A percentile compares a stretch with the other conserved stretches of the same genome.
These are phyloP conservation scores for Eupithecia abbreviata DNA, from an alignment of 2,888 invertebrate species.

Conservation along the genomic window DNA sequence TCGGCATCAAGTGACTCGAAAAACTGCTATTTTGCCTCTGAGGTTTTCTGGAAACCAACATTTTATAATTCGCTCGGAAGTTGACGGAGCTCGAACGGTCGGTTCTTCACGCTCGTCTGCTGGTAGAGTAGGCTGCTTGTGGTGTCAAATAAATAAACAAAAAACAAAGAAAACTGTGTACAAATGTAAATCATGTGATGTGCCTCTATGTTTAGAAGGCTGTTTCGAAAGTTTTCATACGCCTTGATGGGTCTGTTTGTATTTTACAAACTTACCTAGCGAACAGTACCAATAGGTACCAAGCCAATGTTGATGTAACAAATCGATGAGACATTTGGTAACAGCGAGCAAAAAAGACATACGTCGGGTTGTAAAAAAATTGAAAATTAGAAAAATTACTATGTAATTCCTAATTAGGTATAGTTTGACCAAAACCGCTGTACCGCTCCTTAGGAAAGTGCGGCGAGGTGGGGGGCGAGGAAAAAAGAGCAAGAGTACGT, in stretches of 20 bases:
- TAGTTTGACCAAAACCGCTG: no score
- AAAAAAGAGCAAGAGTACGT: no score
- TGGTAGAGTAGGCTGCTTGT: not conserved
- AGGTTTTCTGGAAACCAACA: slow-evolving; percentile 4
- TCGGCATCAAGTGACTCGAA: not conserved
- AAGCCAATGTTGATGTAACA: no score
- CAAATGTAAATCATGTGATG: slow-evolving; percentile 1
- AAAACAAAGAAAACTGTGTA: slow-evolving; percentile 4
- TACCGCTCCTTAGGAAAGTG: no score
- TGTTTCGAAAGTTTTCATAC: slow-evolving; percentile 4
- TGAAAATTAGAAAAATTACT: no score
- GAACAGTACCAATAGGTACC: no score
- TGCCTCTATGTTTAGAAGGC: slow-evolving; percentile 1
- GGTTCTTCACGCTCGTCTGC: not conserved
- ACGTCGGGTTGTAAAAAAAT: no score
- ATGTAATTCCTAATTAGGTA: no score
- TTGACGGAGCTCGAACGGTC: not conserved
- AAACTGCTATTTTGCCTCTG: not conserved
- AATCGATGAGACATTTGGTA: no score
- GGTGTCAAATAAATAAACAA: slow-evolving; percentile 1
- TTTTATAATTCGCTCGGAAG: not conserved
- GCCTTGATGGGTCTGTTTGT: not conserved
- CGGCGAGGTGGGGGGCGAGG: no score
- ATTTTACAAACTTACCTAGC: not conserved
- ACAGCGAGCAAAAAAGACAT: no score